These are phyloP conservation scores for Ameiurus melas DNA, from an alignment of 2,113 vertebrate species.

Conservation along the genomic window DNA sequence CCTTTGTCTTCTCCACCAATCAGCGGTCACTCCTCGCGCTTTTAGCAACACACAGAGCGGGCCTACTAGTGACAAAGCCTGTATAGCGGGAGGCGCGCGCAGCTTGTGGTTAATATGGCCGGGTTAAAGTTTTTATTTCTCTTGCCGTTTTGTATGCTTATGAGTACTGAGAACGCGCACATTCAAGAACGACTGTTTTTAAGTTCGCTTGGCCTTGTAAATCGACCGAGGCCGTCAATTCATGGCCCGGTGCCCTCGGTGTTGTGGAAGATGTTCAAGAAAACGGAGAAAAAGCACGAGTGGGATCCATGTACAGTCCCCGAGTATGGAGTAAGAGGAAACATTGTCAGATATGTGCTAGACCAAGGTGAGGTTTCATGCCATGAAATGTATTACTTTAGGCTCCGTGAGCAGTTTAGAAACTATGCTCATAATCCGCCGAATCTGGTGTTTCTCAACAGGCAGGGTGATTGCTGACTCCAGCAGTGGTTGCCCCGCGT, in stretches of 20 bases:
- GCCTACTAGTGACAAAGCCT: neutral
- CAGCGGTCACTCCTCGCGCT: neutral
- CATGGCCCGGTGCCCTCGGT: conserved; percentile 71
- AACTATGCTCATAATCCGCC: too few relatives aligned
- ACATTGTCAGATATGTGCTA: conserved; percentile 83
- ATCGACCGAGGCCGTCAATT: conserved; percentile 60
- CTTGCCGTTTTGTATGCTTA: neutral
- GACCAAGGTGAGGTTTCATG: conserved; percentile 77
- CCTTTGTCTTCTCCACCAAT: conserved; percentile 39
- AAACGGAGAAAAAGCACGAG: neutral
- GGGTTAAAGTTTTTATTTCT: conserved; percentile 14
- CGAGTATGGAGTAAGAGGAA: conserved; percentile 84
- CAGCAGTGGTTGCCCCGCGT: conserved; percentile 60
- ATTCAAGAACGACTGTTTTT: conserved; percentile 70
- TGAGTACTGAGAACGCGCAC: conserved; percentile 46
- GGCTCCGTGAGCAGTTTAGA: neutral
- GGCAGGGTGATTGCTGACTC: conserved; percentile 55
- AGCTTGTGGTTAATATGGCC: neutral
- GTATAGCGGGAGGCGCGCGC: neutral
- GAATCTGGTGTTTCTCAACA: conserved; percentile 31
- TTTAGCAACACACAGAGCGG: neutral
- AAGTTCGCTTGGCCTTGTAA: conserved; percentile 73
- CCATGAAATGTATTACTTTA: fast-evolving
- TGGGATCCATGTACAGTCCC: conserved; percentile 78
- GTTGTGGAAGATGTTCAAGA: conserved; percentile 85